phyloP scores from a whole-genome alignment of 2,797 vertebrate genomes.

The Sebastes dallii region DNA sequence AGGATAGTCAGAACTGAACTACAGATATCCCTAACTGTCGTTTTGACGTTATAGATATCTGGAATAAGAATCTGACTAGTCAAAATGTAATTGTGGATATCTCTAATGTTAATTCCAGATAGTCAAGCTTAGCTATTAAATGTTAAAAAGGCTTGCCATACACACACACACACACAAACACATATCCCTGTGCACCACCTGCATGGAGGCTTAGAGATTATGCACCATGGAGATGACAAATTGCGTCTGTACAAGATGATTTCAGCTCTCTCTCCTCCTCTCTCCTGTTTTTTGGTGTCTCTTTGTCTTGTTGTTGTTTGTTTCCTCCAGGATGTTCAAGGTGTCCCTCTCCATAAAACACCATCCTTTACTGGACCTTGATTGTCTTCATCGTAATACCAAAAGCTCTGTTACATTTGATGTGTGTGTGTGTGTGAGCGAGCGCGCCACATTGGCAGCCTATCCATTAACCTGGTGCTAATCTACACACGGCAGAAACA shows the following conservation, averaged over 20 bases:
- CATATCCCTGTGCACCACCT: conserved; percentile 1
- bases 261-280: neutral
- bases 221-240: conserved; percentile 37
- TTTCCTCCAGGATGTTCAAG: conserved; percentile 1
- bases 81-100: too few relatives aligned
- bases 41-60: too few relatives aligned
- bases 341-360: conserved; percentile 4
- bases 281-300: neutral
- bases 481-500: conserved; percentile 70
- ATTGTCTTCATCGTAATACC: neutral
- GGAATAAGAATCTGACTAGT: too few relatives aligned
- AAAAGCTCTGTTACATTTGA: neutral
- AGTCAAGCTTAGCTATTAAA: too few relatives aligned
- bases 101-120: too few relatives aligned
- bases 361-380: conserved; percentile 10
- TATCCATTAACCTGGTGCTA: conserved; percentile 64
- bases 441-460: conserved; percentile 27
- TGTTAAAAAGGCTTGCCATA: too few relatives aligned
- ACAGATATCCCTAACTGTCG: accelerated
- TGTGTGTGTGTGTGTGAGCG: neutral
- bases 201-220: conserved; percentile 45
- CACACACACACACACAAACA: neutral
- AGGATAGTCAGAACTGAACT: too few relatives aligned
- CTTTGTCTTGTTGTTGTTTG: conserved; percentile 1
- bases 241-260: conserved; percentile 12